phyloP scores from a whole-genome alignment of 2,797 vertebrate species.

The Channa striata region DNA sequence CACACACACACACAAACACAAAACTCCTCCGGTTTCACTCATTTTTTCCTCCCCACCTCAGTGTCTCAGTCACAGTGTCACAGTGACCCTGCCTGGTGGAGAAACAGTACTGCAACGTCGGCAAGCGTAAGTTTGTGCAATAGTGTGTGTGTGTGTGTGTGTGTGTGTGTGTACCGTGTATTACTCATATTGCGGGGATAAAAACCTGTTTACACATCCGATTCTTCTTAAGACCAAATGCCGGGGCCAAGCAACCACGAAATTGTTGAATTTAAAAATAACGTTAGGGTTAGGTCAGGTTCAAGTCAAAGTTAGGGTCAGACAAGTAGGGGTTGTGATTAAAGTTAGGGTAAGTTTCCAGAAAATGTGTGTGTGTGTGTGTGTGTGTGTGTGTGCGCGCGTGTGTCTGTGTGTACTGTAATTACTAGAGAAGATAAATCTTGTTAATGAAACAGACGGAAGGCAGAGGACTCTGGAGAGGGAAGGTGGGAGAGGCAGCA shows the following conservation, averaged over 20 bases:
- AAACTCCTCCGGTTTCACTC: background rate
- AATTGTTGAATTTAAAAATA: too few relatives aligned
- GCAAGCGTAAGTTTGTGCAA: background rate
- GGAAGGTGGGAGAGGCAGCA: slow-evolving; percentile 35
- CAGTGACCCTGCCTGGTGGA: slow-evolving; percentile 68
- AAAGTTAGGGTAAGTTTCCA: too few relatives aligned
- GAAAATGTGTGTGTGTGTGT: slow-evolving; percentile 5
- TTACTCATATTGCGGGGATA: too few relatives aligned
- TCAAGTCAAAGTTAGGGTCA: too few relatives aligned
- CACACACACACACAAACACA: background rate
- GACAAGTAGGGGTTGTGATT: too few relatives aligned
- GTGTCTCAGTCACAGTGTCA: slow-evolving; percentile 32
- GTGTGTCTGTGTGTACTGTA: slow-evolving; percentile 53
- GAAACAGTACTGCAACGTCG: slow-evolving; percentile 34
- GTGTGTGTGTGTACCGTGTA: background rate
- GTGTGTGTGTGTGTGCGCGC: background rate
- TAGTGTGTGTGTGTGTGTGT: background rate
- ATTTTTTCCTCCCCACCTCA: background rate
- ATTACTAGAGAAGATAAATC: slow-evolving; percentile 76
- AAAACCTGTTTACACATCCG: too few relatives aligned
- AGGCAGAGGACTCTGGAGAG: slow-evolving; percentile 68
- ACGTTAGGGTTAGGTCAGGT: too few relatives aligned
- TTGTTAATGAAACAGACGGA: slow-evolving; percentile 77
- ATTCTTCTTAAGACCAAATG: too few relatives aligned
- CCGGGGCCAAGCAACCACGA: too few relatives aligned